phyloP scores from a whole-genome alignment of 2,888 invertebrate genomes.

The Molanna angustata region DNA sequence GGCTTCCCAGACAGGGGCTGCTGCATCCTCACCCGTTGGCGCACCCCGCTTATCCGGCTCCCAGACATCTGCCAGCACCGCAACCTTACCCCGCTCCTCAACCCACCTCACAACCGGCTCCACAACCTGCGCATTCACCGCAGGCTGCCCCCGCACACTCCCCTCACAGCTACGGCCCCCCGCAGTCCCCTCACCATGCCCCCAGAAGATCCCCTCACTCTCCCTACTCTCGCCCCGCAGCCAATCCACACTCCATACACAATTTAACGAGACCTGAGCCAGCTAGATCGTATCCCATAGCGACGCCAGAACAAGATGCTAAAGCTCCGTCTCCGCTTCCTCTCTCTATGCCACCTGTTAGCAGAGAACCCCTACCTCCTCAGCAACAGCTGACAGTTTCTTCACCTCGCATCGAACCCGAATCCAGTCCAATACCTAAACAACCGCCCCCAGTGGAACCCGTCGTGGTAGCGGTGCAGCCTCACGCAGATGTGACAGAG shows the following conservation, averaged over 20 bases:
- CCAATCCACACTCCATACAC: constrained; percentile 33
- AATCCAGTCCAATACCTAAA: constrained; percentile 9
- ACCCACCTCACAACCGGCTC: constrained; percentile 42
- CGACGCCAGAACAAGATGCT: constrained; percentile 22
- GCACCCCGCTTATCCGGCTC: constrained; percentile 29
- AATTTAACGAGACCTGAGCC: constrained; percentile 33
- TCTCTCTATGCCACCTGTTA: too few species aligned
- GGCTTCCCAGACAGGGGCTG: constrained; percentile 36
- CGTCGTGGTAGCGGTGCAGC: background rate
- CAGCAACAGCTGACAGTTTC: constrained; percentile 1
- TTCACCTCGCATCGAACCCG: constrained; percentile 12
- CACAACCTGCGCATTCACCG: constrained; percentile 37
- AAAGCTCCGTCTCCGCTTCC: constrained; percentile 26
- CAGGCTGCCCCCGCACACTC: constrained; percentile 43
- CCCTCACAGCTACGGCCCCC: constrained; percentile 38
- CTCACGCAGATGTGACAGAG: background rate
- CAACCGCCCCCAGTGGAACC: constrained; percentile 2
- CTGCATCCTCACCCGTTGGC: constrained; percentile 27
- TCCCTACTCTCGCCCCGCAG: constrained; percentile 34
- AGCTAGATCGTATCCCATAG: constrained; percentile 28
- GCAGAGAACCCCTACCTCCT: constrained; percentile 15
- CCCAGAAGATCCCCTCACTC: constrained; percentile 34
- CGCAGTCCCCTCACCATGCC: constrained; percentile 31
- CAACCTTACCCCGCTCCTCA: constrained; percentile 29
- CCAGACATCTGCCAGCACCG: constrained; percentile 28